Conservation (phyloP, 2,888 invertebrate species). For the Hypomecis atomaria region DNA sequence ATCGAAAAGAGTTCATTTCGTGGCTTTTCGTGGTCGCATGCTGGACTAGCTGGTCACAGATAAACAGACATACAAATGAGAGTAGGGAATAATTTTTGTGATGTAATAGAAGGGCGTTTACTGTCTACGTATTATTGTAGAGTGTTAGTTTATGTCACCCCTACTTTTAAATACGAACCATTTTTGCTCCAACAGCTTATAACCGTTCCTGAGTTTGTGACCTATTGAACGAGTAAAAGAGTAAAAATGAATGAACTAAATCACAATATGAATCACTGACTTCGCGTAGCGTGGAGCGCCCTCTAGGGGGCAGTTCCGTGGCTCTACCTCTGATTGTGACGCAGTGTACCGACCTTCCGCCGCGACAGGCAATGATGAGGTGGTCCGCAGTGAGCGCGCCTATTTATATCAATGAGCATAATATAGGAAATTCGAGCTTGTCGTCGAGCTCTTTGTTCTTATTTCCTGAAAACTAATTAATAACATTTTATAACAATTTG, state of each 20-base stretch:
- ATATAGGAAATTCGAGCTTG: background rate
- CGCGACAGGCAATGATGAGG: conserved; percentile 30
- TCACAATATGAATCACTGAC: conserved; percentile 24
- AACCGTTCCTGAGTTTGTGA: background rate
- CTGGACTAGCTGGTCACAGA: too few species aligned
- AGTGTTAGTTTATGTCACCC: too few species aligned
- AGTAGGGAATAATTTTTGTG: too few species aligned
- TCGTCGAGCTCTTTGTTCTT: background rate
- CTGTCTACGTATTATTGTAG: too few species aligned
- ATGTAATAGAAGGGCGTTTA: too few species aligned
- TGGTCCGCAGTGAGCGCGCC: conserved; percentile 12
- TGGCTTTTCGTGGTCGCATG: too few species aligned
- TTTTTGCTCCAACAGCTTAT: background rate
- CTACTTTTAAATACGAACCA: too few species aligned
- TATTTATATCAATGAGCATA: conserved; percentile 23
- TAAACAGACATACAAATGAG: too few species aligned
- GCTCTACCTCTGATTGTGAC: conserved; percentile 30
- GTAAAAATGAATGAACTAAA: conserved; percentile 17
- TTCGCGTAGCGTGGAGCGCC: conserved; percentile 14
- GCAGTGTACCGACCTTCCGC: conserved; percentile 23
- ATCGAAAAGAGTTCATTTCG: too few species aligned
- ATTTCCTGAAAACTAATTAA: background rate
- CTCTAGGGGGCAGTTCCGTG: conserved; percentile 24
- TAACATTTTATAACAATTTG: too few species aligned
- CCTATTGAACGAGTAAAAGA: conserved; percentile 4